A percentile compares a stretch with the other conserved stretches of the same genome.
These are phyloP conservation scores for Ophiothrix spiculata DNA, from an alignment of 35 echinoderm and acorn worm genomes.

Conservation along the genomic window DNA sequence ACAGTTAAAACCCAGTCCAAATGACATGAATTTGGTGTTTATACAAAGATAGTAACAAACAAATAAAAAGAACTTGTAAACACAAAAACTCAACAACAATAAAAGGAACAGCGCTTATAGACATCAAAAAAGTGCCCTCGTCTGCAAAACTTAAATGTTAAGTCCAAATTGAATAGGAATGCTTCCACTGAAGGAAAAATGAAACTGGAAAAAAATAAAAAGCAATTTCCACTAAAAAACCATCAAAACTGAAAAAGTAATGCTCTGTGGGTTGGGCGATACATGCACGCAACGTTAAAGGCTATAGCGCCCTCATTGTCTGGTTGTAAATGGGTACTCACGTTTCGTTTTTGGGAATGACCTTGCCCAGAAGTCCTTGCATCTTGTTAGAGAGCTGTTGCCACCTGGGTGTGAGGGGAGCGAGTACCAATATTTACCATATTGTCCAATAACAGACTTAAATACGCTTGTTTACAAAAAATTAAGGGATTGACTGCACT, in stretches of 20 bases:
- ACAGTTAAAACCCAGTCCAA: too few species aligned
- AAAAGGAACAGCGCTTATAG: too few species aligned
- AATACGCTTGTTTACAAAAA: too few species aligned
- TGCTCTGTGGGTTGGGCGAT: not conserved
- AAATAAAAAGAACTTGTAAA: too few species aligned
- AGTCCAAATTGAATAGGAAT: not conserved
- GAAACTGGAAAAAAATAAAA: not conserved
- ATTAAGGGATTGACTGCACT: too few species aligned
- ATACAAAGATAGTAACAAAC: too few species aligned
- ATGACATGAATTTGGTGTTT: too few species aligned
- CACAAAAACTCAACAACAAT: too few species aligned
- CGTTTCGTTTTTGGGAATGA: slow-evolving; percentile 94
- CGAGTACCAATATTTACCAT: too few species aligned
- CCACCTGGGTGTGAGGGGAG: slow-evolving; percentile 94
- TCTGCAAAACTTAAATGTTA: not conserved
- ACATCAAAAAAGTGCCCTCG: too few species aligned
- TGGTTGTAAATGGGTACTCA: slow-evolving; percentile 63
- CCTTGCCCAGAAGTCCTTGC: slow-evolving; percentile 81
- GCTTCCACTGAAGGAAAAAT: not conserved
- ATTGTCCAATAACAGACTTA: too few species aligned
- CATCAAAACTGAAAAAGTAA: not conserved
- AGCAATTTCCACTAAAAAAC: not conserved
- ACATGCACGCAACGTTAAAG: not conserved
- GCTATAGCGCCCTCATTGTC: not conserved
- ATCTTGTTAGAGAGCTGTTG: slow-evolving; percentile 93